Evolutionary conservation across 2,888 invertebrate species (phyloP).

Genomic region (Torymus texanus): DNA sequence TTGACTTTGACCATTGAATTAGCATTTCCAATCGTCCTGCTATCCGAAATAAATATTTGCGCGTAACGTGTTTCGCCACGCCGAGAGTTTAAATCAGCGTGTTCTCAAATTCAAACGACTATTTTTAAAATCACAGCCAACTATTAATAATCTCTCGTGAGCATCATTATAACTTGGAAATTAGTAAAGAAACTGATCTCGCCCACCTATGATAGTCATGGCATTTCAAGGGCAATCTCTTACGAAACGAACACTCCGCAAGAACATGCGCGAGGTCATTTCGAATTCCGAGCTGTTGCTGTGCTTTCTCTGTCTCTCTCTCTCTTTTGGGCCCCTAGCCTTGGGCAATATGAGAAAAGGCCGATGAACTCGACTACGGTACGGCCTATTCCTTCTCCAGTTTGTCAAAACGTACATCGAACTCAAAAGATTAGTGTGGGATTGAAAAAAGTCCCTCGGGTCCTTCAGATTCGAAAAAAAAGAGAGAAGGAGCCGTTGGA

Average conservation of each 20-base stretch:
- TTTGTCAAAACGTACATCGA: conserved; percentile 2
- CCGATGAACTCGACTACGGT: conserved; percentile 29
- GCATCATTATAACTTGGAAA: neutral
- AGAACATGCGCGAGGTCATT: conserved; percentile 7
- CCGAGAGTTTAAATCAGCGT: no score
- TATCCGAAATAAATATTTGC: no score
- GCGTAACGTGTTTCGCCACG: no score
- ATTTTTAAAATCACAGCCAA: conserved; percentile 21
- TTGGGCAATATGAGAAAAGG: conserved; percentile 24
- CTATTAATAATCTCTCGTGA: conserved; percentile 18
- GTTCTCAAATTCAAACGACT: conserved; percentile 13
- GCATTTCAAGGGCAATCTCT: conserved; percentile 24
- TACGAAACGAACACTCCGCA: neutral
- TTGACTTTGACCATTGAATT: no score
- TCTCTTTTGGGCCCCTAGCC: neutral
- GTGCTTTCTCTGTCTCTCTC: neutral
- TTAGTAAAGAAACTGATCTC: neutral
- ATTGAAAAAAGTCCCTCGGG: no score
- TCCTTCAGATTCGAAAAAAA: no score
- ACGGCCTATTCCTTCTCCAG: conserved; percentile 13
- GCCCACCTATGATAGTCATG: neutral
- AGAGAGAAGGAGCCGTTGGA: no score
- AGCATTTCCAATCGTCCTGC: no score
- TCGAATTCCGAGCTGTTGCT: conserved; percentile 8
- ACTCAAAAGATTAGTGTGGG: conserved; percentile 48